These are phyloP conservation scores for Dicentrarchus labrax DNA, from an alignment of 2,113 vertebrate species.

Conservation along the genomic window DNA sequence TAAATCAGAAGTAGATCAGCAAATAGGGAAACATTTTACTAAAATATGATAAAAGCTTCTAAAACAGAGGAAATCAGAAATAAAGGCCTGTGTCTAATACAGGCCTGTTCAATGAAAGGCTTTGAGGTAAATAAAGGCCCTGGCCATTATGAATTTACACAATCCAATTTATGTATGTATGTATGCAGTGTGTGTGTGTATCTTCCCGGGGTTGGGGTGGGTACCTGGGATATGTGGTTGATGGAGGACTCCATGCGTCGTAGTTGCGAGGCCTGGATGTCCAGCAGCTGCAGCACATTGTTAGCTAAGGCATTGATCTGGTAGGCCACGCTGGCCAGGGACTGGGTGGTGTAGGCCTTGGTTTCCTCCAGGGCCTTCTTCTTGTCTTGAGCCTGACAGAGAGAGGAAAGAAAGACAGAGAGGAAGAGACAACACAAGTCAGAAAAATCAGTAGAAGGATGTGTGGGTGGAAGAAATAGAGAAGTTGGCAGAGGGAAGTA, in stretches of 20 bases:
- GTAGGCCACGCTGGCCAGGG: conserved; percentile 98
- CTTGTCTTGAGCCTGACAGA: conserved; percentile 95
- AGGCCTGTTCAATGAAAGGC: not conserved
- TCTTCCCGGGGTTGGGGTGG: not conserved
- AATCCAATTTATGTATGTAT: not conserved
- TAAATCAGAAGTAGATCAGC: not conserved
- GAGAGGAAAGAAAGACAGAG: conserved; percentile 15
- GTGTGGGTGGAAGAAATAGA: conserved; percentile 35
- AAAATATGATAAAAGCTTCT: not conserved
- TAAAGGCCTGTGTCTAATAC: not conserved
- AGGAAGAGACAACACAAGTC: conserved; percentile 12
- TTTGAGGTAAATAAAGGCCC: not conserved
- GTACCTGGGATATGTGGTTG: conserved; percentile 90
- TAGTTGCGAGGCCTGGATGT: conserved; percentile 98
- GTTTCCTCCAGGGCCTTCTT: conserved; percentile 99
- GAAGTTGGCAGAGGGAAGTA: conserved; percentile 35
- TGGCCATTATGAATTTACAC: not conserved
- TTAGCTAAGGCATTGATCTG: conserved; percentile 99
- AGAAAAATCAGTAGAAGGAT: conserved; percentile 32
- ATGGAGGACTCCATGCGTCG: conserved; percentile 99
- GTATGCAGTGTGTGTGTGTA: not conserved
- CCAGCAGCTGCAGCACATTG: conserved; percentile 98
- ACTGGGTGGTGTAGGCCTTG: conserved; percentile 99
- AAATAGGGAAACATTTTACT: not conserved
- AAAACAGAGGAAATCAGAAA: not conserved